These are phyloP conservation scores for Perithous albicinctus DNA, from an alignment of 2,888 invertebrate genomes.

Conservation along the genomic window DNA sequence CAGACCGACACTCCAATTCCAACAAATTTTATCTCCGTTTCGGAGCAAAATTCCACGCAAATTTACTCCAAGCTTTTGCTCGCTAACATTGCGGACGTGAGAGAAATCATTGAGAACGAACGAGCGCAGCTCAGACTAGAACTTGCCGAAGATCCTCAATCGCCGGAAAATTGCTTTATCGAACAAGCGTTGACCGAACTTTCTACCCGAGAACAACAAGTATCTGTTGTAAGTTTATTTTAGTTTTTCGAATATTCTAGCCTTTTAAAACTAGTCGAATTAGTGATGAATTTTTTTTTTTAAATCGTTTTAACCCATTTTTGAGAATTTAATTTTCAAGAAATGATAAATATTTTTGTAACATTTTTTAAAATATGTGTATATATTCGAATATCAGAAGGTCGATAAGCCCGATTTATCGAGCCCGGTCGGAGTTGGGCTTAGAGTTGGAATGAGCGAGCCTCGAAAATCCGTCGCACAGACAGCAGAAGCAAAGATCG, in stretches of 20 bases:
- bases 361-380: no score
- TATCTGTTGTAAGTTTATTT: constrained; percentile 53
- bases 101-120: constrained; percentile 91
- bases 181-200: constrained; percentile 92
- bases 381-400: constrained; percentile 31
- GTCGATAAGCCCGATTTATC: constrained; percentile 18
- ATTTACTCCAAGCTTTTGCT: constrained; percentile 92
- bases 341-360: no score
- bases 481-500: constrained; percentile 31
- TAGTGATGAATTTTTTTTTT: no score
- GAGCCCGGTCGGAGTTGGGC: neutral
- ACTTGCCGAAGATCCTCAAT: constrained; percentile 88
- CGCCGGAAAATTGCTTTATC: constrained; percentile 94
- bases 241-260: no score
- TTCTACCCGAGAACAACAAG: constrained; percentile 84
- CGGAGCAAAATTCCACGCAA: constrained; percentile 86
- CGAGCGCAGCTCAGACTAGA: constrained; percentile 86
- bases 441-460: constrained; percentile 12
- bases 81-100: constrained; percentile 89
- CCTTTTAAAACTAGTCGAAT: no score
- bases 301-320: no score
- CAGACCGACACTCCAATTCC: constrained; percentile 78
- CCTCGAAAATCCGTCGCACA: constrained; percentile 4
- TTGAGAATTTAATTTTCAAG: no score
- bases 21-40: constrained; percentile 82